Base-by-base conservation (phyloP, 1,140 invertebrate species). In the Drosophila takahashii region DNA sequence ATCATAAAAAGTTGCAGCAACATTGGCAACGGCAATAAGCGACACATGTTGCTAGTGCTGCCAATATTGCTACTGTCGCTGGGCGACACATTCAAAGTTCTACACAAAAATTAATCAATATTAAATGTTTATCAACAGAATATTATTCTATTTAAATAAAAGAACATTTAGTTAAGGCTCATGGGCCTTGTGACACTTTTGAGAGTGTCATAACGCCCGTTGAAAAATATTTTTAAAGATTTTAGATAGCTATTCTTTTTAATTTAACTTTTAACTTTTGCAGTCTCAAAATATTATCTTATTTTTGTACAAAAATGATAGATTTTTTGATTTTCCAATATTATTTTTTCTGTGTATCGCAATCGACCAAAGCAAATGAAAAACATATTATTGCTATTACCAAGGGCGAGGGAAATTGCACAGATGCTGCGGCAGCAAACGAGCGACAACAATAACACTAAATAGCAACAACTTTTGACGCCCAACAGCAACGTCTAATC, bases 1-100 rank as follows among this genome's bases (percentile, higher is more conserved):
- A 52, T 56, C 57, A 69, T 64, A 75, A 77, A 72, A 73, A 84
- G 61, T 67, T 72, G 66, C 77, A 65, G 64, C 70, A 75, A 79
- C 79, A 75, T 65, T 65, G 62, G 53, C 56, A 65, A 67, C 53
- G 50, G 61, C 70, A 86, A 85, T 86, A 74, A 81, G 81, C 59
- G 78, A 59, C 81, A 86, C 73, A 75, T 86, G 81, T 85, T 85
- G 73, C 81, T 76, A 56, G 56, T 67, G 61, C n/a, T 74, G 44
- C 48, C 53, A 67, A 67, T 84, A 74, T 60, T 62, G 58, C 18
- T 60, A 8, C 44, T 62, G 34, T 34, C 59, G 34, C 15, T 18
- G 15, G 4, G 16, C 18, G 16, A 29, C 47, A 26, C 1, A 2
- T 48, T 0, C 10, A 2, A 1, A 1, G 18, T 36, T 34, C 1